These are phyloP conservation scores for Nycticryphes semicollaris DNA, from an alignment of 2,113 vertebrate species.

Conservation along the genomic window DNA sequence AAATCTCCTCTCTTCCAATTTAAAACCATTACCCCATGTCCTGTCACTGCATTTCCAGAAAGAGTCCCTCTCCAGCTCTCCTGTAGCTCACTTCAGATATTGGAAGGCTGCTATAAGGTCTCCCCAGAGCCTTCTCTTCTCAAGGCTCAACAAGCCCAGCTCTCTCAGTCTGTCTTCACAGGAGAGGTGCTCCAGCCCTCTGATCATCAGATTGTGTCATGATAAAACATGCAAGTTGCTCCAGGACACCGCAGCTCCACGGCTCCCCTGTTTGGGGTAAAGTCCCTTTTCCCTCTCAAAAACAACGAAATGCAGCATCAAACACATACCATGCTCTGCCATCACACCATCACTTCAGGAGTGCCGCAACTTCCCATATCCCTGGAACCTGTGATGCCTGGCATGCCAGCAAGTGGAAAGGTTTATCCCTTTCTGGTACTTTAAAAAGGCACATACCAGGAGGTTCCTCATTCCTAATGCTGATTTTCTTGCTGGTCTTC, in stretches of 20 bases:
- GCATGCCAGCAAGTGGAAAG: background rate
- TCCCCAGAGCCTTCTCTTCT: no score
- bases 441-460: background rate
- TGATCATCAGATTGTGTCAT: background rate
- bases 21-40: no score
- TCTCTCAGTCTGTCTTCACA: no score
- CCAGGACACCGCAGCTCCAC: rapidly evolving
- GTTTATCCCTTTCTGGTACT: background rate
- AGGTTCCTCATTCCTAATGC: background rate
- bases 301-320: background rate
- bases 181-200: no score
- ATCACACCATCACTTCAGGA: background rate
- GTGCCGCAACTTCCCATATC: background rate
- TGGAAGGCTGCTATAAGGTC: no score
- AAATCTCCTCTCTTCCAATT: no score
- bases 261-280: rapidly evolving
- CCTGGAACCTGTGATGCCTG: background rate
- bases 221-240: background rate
- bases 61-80: no score
- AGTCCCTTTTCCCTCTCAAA: background rate
- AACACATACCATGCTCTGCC: rapidly evolving
- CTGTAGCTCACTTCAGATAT: no score
- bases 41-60: no score
- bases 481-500: background rate
- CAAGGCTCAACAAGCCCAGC: no score